Evolutionary conservation across 1,140 invertebrate genomes (phyloP), one percentile per base, ranked within the genome.

Genomic region (Patella vulgata): DNA sequence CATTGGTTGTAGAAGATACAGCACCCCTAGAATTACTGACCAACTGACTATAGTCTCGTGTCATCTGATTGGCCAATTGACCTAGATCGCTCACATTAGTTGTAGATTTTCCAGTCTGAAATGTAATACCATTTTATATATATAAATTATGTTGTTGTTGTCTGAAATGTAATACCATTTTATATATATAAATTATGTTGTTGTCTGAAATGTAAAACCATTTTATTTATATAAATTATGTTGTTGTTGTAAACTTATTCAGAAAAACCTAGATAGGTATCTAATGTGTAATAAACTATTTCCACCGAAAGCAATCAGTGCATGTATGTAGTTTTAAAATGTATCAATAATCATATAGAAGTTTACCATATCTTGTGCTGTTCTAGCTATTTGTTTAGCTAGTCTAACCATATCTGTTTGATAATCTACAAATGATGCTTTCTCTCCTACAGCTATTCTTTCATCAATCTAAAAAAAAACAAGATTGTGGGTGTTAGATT

Each of bases 341-440:
- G n/a, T n/a, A n/a, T n/a, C n/a, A n/a, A n/a, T n/a, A n/a, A n/a
- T n/a, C n/a, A n/a, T n/a, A 50, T 36, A 42, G 31, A 11, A n/a
- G 60, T 84, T 87, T 77, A 93, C 92, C 90, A 98, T 98, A 82
- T 98, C 96, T 63, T 96, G 95, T 21, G 95, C 91, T 50, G 96
- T 87, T 54, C 91, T 87, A 0, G 95, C 94, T 63, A 99, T 97
- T 80, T 98, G 95, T 84, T 98, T 98, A 1, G 94, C 91, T 40
- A 90, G 88, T 63, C 90, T 90, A 3, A 98, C 94, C 96, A 99
- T 99, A 58, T 95, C 87, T 0, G 96, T 98, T 82, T 99, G 97
- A 83, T 96, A 97, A 83, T 98, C 95, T 2, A 97, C 96, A 80
- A 95, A 98, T 2, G 84, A 86, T 39, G 67, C 47, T 19, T 70